Evolutionary conservation across 2,797 vertebrate species (phyloP).

Genomic region (Mormyrus proboscirostris): DNA sequence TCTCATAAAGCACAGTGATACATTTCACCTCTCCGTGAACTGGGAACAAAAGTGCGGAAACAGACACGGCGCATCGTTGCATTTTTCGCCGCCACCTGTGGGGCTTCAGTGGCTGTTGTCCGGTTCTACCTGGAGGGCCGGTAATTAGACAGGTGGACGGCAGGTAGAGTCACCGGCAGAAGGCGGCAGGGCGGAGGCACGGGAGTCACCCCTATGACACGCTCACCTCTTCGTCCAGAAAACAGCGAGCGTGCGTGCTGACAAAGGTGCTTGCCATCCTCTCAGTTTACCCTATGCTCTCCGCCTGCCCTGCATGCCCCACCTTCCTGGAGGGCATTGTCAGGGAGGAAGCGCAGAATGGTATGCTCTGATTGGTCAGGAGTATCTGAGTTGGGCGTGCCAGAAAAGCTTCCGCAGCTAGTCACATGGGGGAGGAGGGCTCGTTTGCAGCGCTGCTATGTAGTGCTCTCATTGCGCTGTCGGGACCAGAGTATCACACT

Average conservation of each 20-base stretch:
- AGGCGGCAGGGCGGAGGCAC: not conserved
- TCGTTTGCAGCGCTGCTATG: not conserved
- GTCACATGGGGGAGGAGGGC: not conserved
- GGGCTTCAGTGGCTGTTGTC: not conserved
- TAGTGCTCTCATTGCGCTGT: not conserved
- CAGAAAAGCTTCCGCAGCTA: not conserved
- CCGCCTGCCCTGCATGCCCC: not conserved
- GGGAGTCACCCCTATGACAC: not conserved
- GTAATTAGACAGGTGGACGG: not conserved
- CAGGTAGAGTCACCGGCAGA: not conserved
- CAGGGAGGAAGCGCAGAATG: not conserved
- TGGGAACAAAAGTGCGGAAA: not conserved
- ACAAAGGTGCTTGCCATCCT: not conserved
- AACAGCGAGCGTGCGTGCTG: not conserved
- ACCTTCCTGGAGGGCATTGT: not conserved
- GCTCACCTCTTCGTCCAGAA: not conserved
- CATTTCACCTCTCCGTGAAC: slow-evolving; percentile 11
- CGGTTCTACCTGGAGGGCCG: not conserved
- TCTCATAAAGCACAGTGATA: not conserved
- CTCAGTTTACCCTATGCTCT: not conserved
- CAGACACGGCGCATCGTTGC: not conserved
- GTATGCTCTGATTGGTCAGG: not conserved
- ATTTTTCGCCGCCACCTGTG: not conserved
- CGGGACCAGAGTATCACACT: not conserved
- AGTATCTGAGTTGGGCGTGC: not conserved